Conservation (phyloP, 1,140 invertebrate genomes). For the Lasaia peninsularis region DNA sequence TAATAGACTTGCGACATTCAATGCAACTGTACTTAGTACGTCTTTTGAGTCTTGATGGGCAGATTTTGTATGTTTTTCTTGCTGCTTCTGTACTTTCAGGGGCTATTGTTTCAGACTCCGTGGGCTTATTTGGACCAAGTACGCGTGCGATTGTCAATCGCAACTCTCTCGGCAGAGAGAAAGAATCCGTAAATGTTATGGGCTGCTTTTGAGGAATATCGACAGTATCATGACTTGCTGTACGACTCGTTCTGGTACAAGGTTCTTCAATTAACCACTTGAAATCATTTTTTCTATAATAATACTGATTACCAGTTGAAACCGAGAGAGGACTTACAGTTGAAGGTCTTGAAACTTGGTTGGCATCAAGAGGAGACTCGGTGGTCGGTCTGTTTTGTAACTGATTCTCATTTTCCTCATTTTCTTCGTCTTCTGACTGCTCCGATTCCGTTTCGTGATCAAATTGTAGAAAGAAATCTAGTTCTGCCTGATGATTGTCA, state of each 20-base stretch:
- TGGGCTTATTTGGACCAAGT: conserved; percentile 23
- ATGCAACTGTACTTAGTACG: conserved; percentile 26
- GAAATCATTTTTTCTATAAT: conserved; percentile 23
- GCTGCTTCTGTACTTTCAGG: conserved; percentile 11
- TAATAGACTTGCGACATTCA: conserved; percentile 24
- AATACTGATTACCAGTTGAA: conserved; percentile 20
- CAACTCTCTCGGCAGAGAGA: conserved; percentile 22
- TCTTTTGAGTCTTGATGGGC: conserved; percentile 24
- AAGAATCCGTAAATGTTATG: conserved; percentile 20
- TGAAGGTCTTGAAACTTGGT: conserved; percentile 20
- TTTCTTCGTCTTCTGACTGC: conserved; percentile 22
- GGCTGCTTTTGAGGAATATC: conserved; percentile 20
- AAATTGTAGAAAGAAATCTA: conserved; percentile 23
- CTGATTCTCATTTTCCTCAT: conserved; percentile 24
- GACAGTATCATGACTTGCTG: conserved; percentile 21
- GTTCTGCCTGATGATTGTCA: conserved; percentile 29
- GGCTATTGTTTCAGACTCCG: conserved; percentile 22
- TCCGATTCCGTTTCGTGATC: conserved; percentile 23
- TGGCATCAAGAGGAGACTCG: conserved; percentile 18
- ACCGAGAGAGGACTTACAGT: conserved; percentile 19
- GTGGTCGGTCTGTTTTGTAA: too few species aligned
- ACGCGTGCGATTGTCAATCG: conserved; percentile 22
- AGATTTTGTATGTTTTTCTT: conserved; percentile 26
- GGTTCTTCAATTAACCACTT: conserved; percentile 22
- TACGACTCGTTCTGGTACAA: conserved; percentile 21